Evolutionary conservation across 1,140 invertebrate genomes (phyloP).

Genomic region (Coenobita brevimanus): DNA sequence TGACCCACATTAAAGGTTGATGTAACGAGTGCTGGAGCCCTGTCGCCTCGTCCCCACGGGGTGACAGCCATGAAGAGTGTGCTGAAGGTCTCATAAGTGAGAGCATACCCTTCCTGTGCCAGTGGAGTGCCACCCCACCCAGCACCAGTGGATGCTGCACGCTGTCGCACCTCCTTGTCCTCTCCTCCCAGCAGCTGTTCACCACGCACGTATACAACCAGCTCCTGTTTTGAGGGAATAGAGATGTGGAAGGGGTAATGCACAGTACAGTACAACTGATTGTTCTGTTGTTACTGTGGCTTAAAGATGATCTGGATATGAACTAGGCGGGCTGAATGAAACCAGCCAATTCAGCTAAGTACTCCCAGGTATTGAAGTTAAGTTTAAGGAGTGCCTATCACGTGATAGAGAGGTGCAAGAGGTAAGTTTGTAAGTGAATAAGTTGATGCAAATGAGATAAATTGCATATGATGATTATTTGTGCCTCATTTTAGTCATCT

Average conservation of each 20-base stretch:
- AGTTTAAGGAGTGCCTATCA: too few relatives aligned
- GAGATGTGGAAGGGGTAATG: neutral
- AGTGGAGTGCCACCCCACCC: constrained; percentile 61
- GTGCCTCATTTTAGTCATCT: too few relatives aligned
- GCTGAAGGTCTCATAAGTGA: constrained; percentile 93
- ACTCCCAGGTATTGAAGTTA: too few relatives aligned
- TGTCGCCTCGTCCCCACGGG: constrained; percentile 89
- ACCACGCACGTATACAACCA: constrained; percentile 82
- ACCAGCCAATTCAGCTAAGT: too few relatives aligned
- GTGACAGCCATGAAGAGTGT: constrained; percentile 88
- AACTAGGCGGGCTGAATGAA: too few relatives aligned
- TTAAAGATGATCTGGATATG: too few relatives aligned
- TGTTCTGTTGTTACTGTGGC: too few relatives aligned
- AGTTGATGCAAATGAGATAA: too few relatives aligned
- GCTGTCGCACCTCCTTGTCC: constrained; percentile 76
- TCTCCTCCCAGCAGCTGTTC: constrained; percentile 80
- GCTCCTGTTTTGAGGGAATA: constrained; percentile 73
- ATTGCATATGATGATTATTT: too few relatives aligned
- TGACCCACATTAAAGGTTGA: constrained; percentile 88
- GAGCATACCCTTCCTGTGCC: constrained; percentile 88
- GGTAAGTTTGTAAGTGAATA: too few relatives aligned
- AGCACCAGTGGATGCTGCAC: constrained; percentile 73
- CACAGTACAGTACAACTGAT: neutral
- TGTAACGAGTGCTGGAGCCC: constrained; percentile 83
- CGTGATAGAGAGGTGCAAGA: too few relatives aligned